Conservation (phyloP, 2,113 vertebrate species). For the Lepus europaeus region DNA sequence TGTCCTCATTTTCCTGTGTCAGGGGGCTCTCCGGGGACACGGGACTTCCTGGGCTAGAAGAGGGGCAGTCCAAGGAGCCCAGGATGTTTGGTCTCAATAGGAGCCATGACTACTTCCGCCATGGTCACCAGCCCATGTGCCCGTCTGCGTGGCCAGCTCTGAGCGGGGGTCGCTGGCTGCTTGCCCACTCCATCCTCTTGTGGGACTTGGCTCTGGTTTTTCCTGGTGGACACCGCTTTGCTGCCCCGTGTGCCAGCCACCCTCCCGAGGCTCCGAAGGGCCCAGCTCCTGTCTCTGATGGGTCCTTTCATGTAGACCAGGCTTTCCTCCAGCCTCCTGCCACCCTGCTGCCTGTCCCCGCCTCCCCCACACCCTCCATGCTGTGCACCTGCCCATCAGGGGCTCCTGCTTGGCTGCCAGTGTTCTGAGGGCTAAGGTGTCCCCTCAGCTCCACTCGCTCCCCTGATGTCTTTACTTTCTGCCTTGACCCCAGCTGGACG, state of each 20-base stretch:
- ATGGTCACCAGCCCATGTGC: fast-evolving
- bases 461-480: background rate
- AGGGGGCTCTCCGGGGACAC: background rate
- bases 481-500: background rate
- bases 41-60: background rate
- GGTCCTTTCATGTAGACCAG: fast-evolving
- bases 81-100: background rate
- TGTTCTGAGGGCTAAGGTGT: too few species aligned
- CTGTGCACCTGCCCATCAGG: fast-evolving
- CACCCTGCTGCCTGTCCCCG: background rate
- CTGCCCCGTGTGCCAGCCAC: background rate
- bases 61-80: background rate
- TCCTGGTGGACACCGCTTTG: background rate
- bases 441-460: background rate
- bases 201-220: background rate
- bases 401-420: background rate
- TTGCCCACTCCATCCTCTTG: background rate
- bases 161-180: fast-evolving
- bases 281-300: background rate
- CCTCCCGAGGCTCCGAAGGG: too few species aligned
- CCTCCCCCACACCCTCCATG: background rate
- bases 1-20: background rate
- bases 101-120: background rate
- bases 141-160: too few species aligned
- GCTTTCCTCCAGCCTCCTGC: background rate